Conservation (phyloP, 2,113 vertebrate species). For the Catharus bicknelli region DNA sequence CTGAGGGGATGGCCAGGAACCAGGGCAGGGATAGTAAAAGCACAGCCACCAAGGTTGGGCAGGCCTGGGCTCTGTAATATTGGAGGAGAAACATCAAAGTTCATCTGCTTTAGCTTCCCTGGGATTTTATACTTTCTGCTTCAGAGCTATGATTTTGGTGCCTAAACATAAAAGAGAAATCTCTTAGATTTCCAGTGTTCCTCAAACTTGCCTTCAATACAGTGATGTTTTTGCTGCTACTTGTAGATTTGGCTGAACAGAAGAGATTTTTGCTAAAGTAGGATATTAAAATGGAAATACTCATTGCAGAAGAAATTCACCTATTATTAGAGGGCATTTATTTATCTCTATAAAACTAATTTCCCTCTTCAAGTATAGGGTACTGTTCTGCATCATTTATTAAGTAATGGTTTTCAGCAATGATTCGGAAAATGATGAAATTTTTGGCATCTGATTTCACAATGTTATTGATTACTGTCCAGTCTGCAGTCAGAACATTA, state of each 20-base stretch:
- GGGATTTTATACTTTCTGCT: background rate
- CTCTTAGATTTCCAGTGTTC: background rate
- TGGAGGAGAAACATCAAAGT: background rate
- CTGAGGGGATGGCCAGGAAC: background rate
- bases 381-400: background rate
- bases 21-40: background rate
- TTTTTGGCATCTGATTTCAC: constrained; percentile 11
- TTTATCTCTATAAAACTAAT: background rate
- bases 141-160: background rate
- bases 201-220: background rate
- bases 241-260: background rate
- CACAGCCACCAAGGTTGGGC: background rate
- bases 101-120: background rate
- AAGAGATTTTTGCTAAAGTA: background rate
- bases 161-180: background rate
- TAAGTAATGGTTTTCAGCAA: background rate
- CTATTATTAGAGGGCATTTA: background rate
- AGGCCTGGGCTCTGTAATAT: background rate
- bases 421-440: background rate
- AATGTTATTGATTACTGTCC: background rate
- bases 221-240: background rate
- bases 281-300: background rate
- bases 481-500: background rate
- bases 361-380: background rate
- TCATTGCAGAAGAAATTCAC: background rate